phyloP scores from a whole-genome alignment of 2,888 invertebrate species.

The Zonitis immaculata region DNA sequence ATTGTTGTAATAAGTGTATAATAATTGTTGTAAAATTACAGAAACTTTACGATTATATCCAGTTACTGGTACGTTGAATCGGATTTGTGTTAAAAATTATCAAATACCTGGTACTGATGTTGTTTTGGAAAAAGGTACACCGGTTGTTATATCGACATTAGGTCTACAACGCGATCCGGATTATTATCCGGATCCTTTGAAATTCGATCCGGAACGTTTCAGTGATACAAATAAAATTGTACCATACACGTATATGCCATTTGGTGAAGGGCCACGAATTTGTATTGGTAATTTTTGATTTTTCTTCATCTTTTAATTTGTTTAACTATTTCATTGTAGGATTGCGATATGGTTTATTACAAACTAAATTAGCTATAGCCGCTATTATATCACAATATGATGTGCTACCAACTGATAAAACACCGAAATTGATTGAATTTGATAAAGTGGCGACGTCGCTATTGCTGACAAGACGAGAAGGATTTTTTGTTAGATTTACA shows the following conservation, averaged over 20 bases:
- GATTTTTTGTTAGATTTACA: neutral
- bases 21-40: constrained; percentile 18
- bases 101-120: constrained; percentile 26
- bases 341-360: neutral
- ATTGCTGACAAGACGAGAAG: neutral
- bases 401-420: neutral
- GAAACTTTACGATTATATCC: constrained; percentile 46
- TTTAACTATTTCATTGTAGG: no score
- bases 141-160: neutral
- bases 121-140: constrained; percentile 1
- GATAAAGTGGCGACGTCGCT: neutral
- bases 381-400: neutral
- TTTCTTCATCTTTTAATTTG: neutral
- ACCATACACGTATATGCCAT: neutral
- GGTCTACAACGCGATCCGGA: constrained; percentile 4
- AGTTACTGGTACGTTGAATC: constrained; percentile 33
- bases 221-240: neutral
- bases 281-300: constrained; percentile 1
- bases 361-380: neutral
- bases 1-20: neutral
- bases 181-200: constrained; percentile 41
- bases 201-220: constrained; percentile 4
- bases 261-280: constrained; percentile 2
- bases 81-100: constrained; percentile 31
- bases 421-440: neutral